Evolutionary conservation across 2,113 vertebrate genomes (phyloP).

Genomic region (Paramisgurnus dabryanus): DNA sequence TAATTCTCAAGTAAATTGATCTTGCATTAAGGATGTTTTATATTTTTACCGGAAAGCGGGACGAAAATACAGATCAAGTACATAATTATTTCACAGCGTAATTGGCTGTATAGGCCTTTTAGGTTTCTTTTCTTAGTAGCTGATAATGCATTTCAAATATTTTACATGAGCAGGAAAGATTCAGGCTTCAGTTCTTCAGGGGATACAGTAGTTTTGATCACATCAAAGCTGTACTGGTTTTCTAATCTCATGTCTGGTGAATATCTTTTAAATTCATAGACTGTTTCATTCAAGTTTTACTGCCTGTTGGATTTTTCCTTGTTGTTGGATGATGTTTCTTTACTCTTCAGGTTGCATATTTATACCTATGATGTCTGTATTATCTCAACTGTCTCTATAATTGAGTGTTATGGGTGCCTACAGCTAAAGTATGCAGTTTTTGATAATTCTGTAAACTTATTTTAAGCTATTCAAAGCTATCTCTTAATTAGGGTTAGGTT

Average conservation of each 20-base stretch:
- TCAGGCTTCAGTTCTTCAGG: background rate
- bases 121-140: background rate
- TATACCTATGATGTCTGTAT: background rate
- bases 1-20: too few relatives aligned
- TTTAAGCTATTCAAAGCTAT: too few relatives aligned
- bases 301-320: background rate
- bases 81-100: too few relatives aligned
- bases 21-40: too few relatives aligned
- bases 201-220: slow-evolving; percentile 14
- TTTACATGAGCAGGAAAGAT: slow-evolving; percentile 4
- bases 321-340: background rate
- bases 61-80: too few relatives aligned
- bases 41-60: too few relatives aligned
- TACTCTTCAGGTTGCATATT: background rate
- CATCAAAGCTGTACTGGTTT: slow-evolving; percentile 15
- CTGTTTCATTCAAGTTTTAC: background rate
- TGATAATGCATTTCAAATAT: background rate
- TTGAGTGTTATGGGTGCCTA: background rate
- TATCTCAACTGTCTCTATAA: background rate
- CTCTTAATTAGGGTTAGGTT: too few relatives aligned
- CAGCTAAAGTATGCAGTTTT: background rate
- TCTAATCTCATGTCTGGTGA: background rate
- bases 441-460: background rate
- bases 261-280: background rate
- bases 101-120: too few relatives aligned